Evolutionary conservation across 2,113 vertebrate species (phyloP), one percentile per base, ranked within the genome.

Genomic region (Bettongia penicillata): DNA sequence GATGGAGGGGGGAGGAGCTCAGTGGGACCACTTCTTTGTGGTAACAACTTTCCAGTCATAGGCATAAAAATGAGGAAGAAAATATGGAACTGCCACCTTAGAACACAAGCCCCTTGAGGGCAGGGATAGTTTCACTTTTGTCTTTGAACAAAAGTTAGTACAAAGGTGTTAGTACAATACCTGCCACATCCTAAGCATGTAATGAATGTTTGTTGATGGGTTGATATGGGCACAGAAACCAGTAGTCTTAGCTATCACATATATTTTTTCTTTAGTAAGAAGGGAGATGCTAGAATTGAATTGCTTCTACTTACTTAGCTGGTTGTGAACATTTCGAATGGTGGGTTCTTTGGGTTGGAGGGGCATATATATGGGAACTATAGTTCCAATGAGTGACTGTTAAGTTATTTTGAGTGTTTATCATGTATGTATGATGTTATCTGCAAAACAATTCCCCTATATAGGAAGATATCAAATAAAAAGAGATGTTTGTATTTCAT

Each of bases 361-460:
- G 16, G 37, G 3, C 19, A 19, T 19, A 16, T 77, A 5, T 48
- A 48, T 48, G 37, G 68, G 31, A n/a, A 19, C 68, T 77, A 16
- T 19, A 77, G 16, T 77, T n/a, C 14, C 68, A n/a, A 77, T 77
- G 3, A 77, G 37, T 77, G 31, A n/a, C 37, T 77, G 3, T 77
- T 77, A 19, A 90, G 25, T 90, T 61, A 52, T 92, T 95, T 90
- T 94, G 68, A 94, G 53, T 95, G n/a, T 31, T n/a, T 91, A 53
- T 93, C 16, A 31, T 48, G 28, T 26, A 57, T 90, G 52, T n/a
- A 47, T 61, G 37, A 12, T 37, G 92, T 47, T 47, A 92, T 37
- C 53, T 51, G 48, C 51, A 51, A 19, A 95, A 90, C 53, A 52
- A 55, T 2, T 14, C 91, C 14, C 28, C 49, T 49, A 94, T 52